phyloP scores from a whole-genome alignment of 2,888 invertebrate species.

The Stegana nigrithorax region DNA sequence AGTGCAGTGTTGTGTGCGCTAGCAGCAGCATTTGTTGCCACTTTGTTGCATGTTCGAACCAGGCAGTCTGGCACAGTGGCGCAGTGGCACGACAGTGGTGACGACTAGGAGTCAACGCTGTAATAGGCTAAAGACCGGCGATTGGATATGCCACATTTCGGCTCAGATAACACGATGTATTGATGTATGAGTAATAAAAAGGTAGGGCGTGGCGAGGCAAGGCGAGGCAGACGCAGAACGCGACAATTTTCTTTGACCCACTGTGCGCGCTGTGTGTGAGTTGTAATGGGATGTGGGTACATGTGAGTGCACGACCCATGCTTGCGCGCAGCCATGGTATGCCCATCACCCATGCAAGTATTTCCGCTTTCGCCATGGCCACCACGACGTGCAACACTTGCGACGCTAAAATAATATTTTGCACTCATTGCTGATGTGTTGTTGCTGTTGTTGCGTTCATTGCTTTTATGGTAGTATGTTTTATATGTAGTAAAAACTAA shows the following conservation, averaged over 20 bases:
- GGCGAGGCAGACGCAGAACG: background rate
- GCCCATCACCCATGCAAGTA: slow-evolving; percentile 22
- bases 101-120: no score
- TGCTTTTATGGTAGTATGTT: slow-evolving; percentile 12
- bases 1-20: background rate
- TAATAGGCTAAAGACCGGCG: no score
- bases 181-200: no score
- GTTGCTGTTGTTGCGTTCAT: slow-evolving; percentile 23
- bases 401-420: slow-evolving; percentile 15
- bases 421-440: no score
- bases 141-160: no score
- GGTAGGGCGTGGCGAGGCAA: no score
- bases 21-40: background rate
- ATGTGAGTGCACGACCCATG: no score
- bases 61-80: no score
- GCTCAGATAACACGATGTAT: no score
- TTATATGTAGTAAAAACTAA: slow-evolving; percentile 32
- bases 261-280: background rate
- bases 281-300: no score
- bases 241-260: slow-evolving; percentile 5
- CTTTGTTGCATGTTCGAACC: background rate
- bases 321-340: no score
- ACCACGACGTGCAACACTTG: slow-evolving; percentile 9
- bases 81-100: no score
- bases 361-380: slow-evolving; percentile 45